These are phyloP conservation scores for Chionis minor DNA, from an alignment of 2,113 vertebrate species.

Conservation along the genomic window DNA sequence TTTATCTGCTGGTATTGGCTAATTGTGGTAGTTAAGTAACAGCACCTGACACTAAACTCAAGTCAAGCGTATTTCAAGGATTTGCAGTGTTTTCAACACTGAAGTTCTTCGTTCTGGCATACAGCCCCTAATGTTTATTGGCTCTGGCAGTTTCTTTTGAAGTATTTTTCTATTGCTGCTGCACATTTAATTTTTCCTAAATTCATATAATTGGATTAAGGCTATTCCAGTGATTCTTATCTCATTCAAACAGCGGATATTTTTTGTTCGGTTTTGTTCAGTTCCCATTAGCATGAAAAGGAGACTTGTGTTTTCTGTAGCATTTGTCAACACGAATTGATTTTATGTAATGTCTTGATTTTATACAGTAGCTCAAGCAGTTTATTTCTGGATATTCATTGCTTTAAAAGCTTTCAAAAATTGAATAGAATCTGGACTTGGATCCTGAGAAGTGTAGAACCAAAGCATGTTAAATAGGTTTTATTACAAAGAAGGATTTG, in stretches of 20 bases:
- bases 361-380: background rate
- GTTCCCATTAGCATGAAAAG: background rate
- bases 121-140: background rate
- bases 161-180: background rate
- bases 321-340: background rate
- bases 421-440: background rate
- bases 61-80: background rate
- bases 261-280: background rate
- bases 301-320: background rate
- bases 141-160: background rate
- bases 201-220: slow-evolving; percentile 3
- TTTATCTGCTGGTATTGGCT: background rate
- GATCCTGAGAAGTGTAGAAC: background rate
- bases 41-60: background rate
- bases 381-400: background rate
- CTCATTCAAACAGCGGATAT: background rate
- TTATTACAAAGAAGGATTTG: background rate
- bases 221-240: background rate
- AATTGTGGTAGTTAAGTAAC: background rate
- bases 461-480: background rate
- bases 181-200: background rate
- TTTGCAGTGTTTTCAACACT: background rate
- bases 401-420: background rate
- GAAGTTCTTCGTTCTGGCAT: background rate
- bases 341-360: background rate